phyloP scores from a whole-genome alignment of 53 echinoderm and acorn worm genomes.

The Actinopyga echinites region DNA sequence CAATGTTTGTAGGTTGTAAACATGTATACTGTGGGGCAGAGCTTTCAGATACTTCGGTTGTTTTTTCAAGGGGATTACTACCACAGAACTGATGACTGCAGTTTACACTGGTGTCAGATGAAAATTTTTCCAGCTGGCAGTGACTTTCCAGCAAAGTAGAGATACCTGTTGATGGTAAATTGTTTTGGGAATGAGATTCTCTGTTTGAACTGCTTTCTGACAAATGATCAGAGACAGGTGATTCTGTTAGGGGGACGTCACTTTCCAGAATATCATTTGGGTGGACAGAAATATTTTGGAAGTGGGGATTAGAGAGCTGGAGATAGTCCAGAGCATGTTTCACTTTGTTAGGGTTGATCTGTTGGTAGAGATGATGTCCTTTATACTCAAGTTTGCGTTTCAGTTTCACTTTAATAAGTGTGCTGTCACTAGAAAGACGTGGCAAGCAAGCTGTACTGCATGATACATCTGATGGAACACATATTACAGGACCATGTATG shows the following conservation, averaged over 20 bases:
- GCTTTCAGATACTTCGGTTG: not conserved
- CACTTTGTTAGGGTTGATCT: slow-evolving; percentile 54
- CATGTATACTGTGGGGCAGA: slow-evolving; percentile 41
- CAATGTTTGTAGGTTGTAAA: slow-evolving; percentile 62
- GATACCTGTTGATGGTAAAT: no score
- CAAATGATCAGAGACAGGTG: no score
- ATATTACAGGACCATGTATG: slow-evolving; percentile 62
- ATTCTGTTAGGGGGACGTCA: no score
- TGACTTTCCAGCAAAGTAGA: not conserved
- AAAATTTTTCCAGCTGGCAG: slow-evolving; percentile 46
- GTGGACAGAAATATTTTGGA: no score
- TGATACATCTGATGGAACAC: slow-evolving; percentile 49
- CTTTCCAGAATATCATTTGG: no score
- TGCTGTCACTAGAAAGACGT: slow-evolving; percentile 34
- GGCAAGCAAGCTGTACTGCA: slow-evolving; percentile 41
- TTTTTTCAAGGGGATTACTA: no score
- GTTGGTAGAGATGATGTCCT: slow-evolving; percentile 62
- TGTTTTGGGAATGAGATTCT: no score
- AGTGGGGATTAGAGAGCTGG: no score
- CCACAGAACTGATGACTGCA: no score
- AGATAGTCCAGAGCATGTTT: slow-evolving; percentile 16
- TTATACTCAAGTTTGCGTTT: slow-evolving; percentile 69
- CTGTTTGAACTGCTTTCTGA: no score
- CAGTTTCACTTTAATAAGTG: slow-evolving; percentile 63
- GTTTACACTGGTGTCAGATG: not conserved